Base-by-base conservation (phyloP, 2,888 invertebrate species). In the Punctoribates punctum region DNA sequence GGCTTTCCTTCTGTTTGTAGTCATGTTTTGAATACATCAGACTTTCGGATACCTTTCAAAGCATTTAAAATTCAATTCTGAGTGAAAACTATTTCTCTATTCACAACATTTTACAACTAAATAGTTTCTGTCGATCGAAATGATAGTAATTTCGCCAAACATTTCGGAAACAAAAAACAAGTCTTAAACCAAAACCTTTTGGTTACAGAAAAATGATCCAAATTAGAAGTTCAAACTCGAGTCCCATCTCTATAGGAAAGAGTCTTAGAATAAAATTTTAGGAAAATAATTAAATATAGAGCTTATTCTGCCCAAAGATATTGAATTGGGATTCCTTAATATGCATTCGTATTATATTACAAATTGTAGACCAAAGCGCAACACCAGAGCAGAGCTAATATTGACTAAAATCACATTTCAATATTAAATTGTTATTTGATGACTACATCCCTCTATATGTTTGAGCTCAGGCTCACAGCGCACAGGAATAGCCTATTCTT, bases 351-450 rank as follows among this genome's bases (percentile, higher is more conserved):
- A 48, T 46, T 42, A 72, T 72, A 72, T 46, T 72, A 72, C 72
- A 38, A 67, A 67, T 67, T 46, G 67, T 67, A 67, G 34, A 34
- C 67, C 42, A n/a, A n/a, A 42, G 42, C 38, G 38, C 67, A 60
- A 60, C 60, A 46, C 72, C 46, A 25, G 42, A 70, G 70, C 46
- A 46, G 17, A 72, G 72, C 72, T 72, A 72, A 72, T 72, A 72
- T 72, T 72, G 72, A 72, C 72, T 72, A 72, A 72, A 72, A 72
- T 72, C 72, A 46, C 72, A 72, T 72, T 72, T 72, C 72, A 72
- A 72, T 72, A 72, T 72, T 72, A 72, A 72, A 72, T 72, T 46
- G 27, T 72, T 72, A 72, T 46, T 72, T 72, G 46, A 72, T 72
- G 46, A 72, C 27, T 72, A 25, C 72, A 42, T 42, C 42, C 13